Evolutionary conservation across 2,113 vertebrate species (phyloP).

Genomic region (Coreoperca whiteheadi): DNA sequence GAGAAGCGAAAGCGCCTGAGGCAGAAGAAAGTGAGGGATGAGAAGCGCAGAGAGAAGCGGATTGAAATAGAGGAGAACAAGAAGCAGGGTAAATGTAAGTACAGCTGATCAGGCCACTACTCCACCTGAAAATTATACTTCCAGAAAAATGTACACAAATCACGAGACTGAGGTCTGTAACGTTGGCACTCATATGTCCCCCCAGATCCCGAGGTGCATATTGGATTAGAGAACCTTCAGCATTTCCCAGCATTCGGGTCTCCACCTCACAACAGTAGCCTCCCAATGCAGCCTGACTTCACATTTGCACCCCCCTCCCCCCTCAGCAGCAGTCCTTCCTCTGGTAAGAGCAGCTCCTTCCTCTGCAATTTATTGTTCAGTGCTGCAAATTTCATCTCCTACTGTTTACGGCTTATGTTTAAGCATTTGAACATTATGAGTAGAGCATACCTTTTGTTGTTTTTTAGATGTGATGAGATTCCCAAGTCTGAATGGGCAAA

Average conservation of each 20-base stretch:
- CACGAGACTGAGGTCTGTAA: background rate
- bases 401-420: background rate
- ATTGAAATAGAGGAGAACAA: constrained; percentile 98
- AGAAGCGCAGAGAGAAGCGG: constrained; percentile 92
- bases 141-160: background rate
- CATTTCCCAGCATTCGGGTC: constrained; percentile 96
- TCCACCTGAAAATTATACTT: background rate
- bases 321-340: constrained; percentile 82
- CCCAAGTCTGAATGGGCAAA: constrained; percentile 79
- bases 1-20: constrained; percentile 93
- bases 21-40: constrained; percentile 96
- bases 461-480: constrained; percentile 79
- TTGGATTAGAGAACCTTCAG: constrained; percentile 97
- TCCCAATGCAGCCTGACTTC: constrained; percentile 73
- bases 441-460: background rate
- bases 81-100: constrained; percentile 97
- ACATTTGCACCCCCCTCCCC: constrained; percentile 76
- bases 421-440: background rate
- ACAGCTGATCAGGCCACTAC: background rate
- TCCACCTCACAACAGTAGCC: constrained; percentile 78
- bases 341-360: constrained; percentile 68
- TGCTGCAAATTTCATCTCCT: background rate
- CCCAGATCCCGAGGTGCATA: constrained; percentile 95
- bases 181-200: background rate
- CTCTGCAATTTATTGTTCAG: background rate